These are phyloP conservation scores for Apotomis betuletana DNA, from an alignment of 2,888 invertebrate species.

Conservation along the genomic window DNA sequence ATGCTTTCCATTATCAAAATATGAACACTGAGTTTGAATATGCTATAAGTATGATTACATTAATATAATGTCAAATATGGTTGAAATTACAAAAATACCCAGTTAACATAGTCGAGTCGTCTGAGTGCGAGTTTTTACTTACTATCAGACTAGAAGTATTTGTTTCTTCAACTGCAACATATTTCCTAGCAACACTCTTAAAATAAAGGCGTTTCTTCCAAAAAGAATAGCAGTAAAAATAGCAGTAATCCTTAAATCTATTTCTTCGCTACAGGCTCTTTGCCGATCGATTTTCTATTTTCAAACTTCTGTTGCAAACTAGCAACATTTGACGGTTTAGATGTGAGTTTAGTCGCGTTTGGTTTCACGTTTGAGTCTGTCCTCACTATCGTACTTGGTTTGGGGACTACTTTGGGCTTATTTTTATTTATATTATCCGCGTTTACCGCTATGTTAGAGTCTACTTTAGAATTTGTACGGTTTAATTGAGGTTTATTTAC, in stretches of 20 bases:
- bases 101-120: slow-evolving; percentile 31
- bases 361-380: slow-evolving; percentile 67
- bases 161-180: slow-evolving; percentile 48
- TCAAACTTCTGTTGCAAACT: slow-evolving; percentile 92
- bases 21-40: slow-evolving; percentile 59
- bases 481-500: slow-evolving; percentile 59
- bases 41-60: slow-evolving; percentile 33
- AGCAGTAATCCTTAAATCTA: slow-evolving; percentile 46
- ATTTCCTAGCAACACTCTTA: slow-evolving; percentile 44
- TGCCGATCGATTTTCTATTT: slow-evolving; percentile 79
- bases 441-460: slow-evolving; percentile 72
- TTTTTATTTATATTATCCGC: slow-evolving; percentile 79
- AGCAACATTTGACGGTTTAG: slow-evolving; percentile 88
- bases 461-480: slow-evolving; percentile 69
- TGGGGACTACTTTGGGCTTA: slow-evolving; percentile 77
- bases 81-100: slow-evolving; percentile 48
- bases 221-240: neutral
- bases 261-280: slow-evolving; percentile 71
- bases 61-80: slow-evolving; percentile 40
- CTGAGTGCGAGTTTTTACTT: slow-evolving; percentile 32
- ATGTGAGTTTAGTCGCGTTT: slow-evolving; percentile 74
- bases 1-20: slow-evolving; percentile 58
- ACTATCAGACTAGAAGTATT: slow-evolving; percentile 51
- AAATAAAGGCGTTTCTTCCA: neutral
- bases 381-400: slow-evolving; percentile 65